Evolutionary conservation across 2,888 invertebrate genomes (phyloP).

Genomic region (Nephrocerus scutellatus): DNA sequence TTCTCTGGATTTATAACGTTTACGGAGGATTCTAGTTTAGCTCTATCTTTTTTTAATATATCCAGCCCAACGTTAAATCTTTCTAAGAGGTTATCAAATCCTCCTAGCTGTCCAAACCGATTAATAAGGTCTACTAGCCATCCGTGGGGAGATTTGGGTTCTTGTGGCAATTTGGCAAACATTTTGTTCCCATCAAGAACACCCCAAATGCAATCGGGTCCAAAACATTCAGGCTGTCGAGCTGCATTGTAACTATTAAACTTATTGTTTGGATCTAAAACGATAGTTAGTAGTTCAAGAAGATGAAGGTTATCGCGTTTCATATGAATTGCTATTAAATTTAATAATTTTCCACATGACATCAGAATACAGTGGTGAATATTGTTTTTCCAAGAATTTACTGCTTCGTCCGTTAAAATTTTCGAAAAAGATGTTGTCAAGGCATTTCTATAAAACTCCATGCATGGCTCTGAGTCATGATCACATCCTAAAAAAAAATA

Average conservation of each 20-base stretch:
- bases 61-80: slow-evolving; percentile 71
- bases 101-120: slow-evolving; percentile 82
- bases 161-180: slow-evolving; percentile 57
- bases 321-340: slow-evolving; percentile 87
- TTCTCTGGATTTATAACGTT: slow-evolving; percentile 11
- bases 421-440: slow-evolving; percentile 91
- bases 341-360: slow-evolving; percentile 86
- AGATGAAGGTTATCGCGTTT: slow-evolving; percentile 85
- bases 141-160: slow-evolving; percentile 80
- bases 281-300: slow-evolving; percentile 85
- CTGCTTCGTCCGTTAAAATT: slow-evolving; percentile 95
- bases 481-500: slow-evolving; percentile 61
- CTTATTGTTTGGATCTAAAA: slow-evolving; percentile 93
- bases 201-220: slow-evolving; percentile 47
- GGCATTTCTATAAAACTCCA: slow-evolving; percentile 90
- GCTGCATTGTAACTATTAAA: slow-evolving; percentile 52
- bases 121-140: slow-evolving; percentile 97
- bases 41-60: slow-evolving; percentile 50
- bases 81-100: slow-evolving; percentile 78
- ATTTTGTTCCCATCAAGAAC: slow-evolving; percentile 62
- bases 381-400: slow-evolving; percentile 94
- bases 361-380: slow-evolving; percentile 92
- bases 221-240: slow-evolving; percentile 43
- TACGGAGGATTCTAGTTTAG: slow-evolving; percentile 34
- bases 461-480: slow-evolving; percentile 80